Base-by-base conservation (phyloP, 2,888 invertebrate species). In the Diaphora mendica region DNA sequence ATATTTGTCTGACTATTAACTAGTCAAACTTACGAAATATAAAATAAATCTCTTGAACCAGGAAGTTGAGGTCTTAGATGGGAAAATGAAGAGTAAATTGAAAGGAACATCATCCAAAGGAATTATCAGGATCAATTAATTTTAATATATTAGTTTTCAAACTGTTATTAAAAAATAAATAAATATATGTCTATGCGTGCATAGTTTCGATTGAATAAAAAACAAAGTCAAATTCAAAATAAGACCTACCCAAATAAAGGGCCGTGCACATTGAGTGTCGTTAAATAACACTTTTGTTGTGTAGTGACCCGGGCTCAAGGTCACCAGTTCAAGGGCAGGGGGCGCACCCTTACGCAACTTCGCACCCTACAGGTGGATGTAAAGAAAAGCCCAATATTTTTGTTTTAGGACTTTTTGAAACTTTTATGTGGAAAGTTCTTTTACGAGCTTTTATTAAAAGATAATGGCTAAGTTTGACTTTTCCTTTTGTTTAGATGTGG, bases 221-320 rank as follows among this genome's bases (percentile, higher is more conserved):
- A 72, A 59, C 66, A 66, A 44, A 35, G 44, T 68, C 33, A 48
- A 51, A 72, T 64, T 71, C n/a, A 64, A 72, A 75, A 64, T 64
- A 75, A 30, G 67, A 65, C 64, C 66, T 74, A 70, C 73, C 73
- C 48, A 82, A 80, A 78, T 87, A 85, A 86, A 85, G 87, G 86
- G 88, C 78, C 76, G 76, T 77, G 73, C 79, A 87, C 83, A 86
- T 82, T 69, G 81, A 74, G 82, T 77, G 76, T 79, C 78, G 80
- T 78, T 82, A 84, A 85, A 86, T 86, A 87, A 87, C 86, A 77
- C 79, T 72, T 86, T 85, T 83, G 82, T 82, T 87, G 90, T 82
- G 90, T 91, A 89, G 90, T 92, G 92, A 92, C 91, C 92, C 90
- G 85, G 71, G 74, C 84, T 79, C 88, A 90, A 91, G 89, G 90